Percentiles rank a stretch among this genome's conserved stretches.
Conservation (phyloP, 1,140 invertebrate species). For the Cryptotermes secundus region DNA sequence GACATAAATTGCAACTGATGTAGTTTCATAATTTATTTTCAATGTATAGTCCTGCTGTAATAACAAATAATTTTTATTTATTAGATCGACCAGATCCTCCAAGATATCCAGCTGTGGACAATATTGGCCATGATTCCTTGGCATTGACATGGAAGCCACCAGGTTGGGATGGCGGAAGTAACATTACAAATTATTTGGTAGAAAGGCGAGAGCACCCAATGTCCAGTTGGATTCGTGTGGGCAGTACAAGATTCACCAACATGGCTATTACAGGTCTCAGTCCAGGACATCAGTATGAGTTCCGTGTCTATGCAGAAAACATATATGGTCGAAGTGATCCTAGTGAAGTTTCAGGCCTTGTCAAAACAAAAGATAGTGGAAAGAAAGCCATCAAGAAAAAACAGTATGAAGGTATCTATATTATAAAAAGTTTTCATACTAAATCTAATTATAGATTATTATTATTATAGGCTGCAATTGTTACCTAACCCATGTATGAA, state of each 20-base stretch:
- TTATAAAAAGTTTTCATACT: background rate
- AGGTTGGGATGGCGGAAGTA: slow-evolving; percentile 91
- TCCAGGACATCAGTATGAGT: slow-evolving; percentile 93
- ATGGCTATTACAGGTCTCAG: slow-evolving; percentile 84
- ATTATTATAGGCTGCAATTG: background rate
- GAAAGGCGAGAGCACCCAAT: slow-evolving; percentile 92
- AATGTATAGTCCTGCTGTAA: too few species aligned
- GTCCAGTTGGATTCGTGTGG: slow-evolving; percentile 93
- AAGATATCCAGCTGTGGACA: slow-evolving; percentile 83
- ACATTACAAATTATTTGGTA: slow-evolving; percentile 92
- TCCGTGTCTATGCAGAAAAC: slow-evolving; percentile 95
- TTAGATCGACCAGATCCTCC: slow-evolving; percentile 93
- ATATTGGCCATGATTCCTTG: slow-evolving; percentile 82
- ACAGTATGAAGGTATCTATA: slow-evolving; percentile 62
- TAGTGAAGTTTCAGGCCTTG: slow-evolving; percentile 76
- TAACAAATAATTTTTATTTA: too few species aligned
- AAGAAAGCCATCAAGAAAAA: slow-evolving; percentile 76
- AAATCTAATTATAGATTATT: background rate
- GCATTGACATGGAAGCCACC: slow-evolving; percentile 90
- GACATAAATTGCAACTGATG: too few species aligned
- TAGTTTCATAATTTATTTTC: too few species aligned
- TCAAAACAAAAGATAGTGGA: slow-evolving; percentile 78
- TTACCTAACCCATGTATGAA: slow-evolving; percentile 15
- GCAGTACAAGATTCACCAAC: slow-evolving; percentile 90
- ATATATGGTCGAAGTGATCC: slow-evolving; percentile 94